These are phyloP conservation scores for Acipenser ruthenus DNA, from an alignment of 2,797 vertebrate species.

Conservation along the genomic window DNA sequence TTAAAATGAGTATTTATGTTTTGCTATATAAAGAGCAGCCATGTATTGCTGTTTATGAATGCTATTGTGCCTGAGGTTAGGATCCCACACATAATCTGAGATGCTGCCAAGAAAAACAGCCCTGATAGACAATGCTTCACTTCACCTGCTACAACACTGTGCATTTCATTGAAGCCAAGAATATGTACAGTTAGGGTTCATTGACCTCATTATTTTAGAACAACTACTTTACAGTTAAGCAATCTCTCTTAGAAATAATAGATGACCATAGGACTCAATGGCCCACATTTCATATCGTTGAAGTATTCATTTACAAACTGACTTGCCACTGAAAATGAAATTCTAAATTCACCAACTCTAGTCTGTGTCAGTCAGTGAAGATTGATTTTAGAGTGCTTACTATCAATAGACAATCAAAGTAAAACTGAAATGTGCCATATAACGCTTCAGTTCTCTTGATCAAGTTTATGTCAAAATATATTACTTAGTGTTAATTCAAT, in stretches of 20 bases:
- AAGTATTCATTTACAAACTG: constrained; percentile 56
- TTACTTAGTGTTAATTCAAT: constrained; percentile 51
- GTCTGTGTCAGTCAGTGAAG: constrained; percentile 52
- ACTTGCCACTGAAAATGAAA: constrained; percentile 58
- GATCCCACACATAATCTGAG: constrained; percentile 98
- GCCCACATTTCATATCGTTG: constrained; percentile 48
- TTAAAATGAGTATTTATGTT: constrained; percentile 88
- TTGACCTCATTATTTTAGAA: constrained; percentile 86
- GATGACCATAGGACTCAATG: constrained; percentile 64
- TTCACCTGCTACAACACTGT: constrained; percentile 93
- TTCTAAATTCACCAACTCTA: constrained; percentile 59
- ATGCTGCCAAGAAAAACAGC: constrained; percentile 97
- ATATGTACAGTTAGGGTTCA: constrained; percentile 93
- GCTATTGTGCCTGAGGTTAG: constrained; percentile 94
- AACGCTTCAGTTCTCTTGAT: constrained; percentile 54
- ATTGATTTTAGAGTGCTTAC: constrained; percentile 69
- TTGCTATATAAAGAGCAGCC: constrained; percentile 78
- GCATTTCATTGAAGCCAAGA: constrained; percentile 96
- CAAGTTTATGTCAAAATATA: constrained; percentile 50
- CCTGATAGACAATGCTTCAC: constrained; percentile 96
- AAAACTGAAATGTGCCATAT: constrained; percentile 61
- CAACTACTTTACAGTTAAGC: constrained; percentile 83
- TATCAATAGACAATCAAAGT: constrained; percentile 71
- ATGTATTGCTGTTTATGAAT: constrained; percentile 84
- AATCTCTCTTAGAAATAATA: constrained; percentile 67